Percentiles rank a stretch among this genome's conserved stretches.
These are phyloP conservation scores for Crypturellus tataupa DNA, from an alignment of 2,797 vertebrate genomes.

Conservation along the genomic window DNA sequence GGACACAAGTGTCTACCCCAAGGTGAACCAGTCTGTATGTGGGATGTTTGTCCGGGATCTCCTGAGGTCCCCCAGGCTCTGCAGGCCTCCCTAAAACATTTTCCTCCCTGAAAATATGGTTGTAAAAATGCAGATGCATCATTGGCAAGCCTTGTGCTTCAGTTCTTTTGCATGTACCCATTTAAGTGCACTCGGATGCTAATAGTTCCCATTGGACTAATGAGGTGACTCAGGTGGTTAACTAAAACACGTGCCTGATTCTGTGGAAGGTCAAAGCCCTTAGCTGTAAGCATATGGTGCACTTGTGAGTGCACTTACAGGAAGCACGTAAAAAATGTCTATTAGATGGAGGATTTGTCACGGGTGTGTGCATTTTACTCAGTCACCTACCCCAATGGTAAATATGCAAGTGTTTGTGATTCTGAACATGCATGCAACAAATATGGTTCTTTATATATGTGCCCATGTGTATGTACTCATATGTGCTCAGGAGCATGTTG, in stretches of 20 bases:
- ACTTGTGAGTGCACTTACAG: background rate
- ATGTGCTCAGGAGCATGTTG: background rate
- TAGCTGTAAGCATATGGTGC: background rate
- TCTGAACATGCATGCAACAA: background rate
- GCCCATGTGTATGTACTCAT: background rate
- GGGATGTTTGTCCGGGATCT: background rate
- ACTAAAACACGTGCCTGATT: background rate
- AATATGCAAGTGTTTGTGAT: background rate
- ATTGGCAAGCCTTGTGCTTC: background rate
- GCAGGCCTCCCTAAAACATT: background rate
- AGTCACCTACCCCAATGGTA: background rate
- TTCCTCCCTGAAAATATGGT: background rate
- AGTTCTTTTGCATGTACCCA: background rate
- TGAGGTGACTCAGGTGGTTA: background rate
- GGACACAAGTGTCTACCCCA: rapidly evolving
- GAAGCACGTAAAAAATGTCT: background rate
- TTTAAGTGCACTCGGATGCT: background rate
- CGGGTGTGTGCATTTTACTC: background rate
- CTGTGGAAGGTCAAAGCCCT: background rate
- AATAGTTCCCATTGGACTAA: background rate
- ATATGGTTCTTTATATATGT: background rate
- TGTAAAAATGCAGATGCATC: background rate
- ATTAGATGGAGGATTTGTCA: background rate
- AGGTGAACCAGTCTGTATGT: rapidly evolving
- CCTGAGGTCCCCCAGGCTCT: background rate